Evolutionary conservation across 2,888 invertebrate genomes (phyloP), one percentile per base, ranked within the genome.

Genomic region (Lepas anatifera): DNA sequence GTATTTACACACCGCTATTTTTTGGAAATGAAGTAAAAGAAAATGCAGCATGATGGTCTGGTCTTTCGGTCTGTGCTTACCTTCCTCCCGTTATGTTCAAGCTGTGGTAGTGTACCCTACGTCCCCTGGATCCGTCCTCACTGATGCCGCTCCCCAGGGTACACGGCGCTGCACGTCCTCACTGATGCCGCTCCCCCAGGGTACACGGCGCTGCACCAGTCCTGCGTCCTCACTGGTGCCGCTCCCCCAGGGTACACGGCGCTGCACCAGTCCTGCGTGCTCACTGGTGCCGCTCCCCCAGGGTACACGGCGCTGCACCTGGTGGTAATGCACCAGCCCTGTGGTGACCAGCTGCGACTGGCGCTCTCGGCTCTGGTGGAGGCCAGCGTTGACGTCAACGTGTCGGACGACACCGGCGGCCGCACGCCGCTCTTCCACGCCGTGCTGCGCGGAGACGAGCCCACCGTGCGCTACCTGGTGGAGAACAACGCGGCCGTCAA

Each of bases 291-390:
- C n/a, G n/a, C 4, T 22, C 48, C 48, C n/a, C 16, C 58, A 58
- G 58, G 58, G 16, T 58, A 58, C 58, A 58, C 58, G 29, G 58
- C 58, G 27, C 58, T 58, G 16, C 58, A 58, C 32, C 58, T 58
- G 32, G 58, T 32, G 32, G 58, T 58, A 32, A 58, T 58, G 11
- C 58, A 58, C 32, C 58, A 58, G 58, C 58, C 32, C 16, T 13
- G 4, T 6, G 1, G 8, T 3, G 58, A 58, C 10, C 58, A n/a
- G 18, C 58, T 25, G 25, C 58, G 58, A 10, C 58, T n/a, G 25
- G 32, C 58, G 13, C 58, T 58, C 18, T 18, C n/a, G 6, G 18
- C 32, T 29, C 58, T 58, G 29, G 18, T 58, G 32, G 58, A 58
- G 18, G 4, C 29, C 18, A 18, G 58, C 18, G 32, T 58, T 32